Conservation (phyloP, 2,113 vertebrate species). For the Anas platyrhynchos region DNA sequence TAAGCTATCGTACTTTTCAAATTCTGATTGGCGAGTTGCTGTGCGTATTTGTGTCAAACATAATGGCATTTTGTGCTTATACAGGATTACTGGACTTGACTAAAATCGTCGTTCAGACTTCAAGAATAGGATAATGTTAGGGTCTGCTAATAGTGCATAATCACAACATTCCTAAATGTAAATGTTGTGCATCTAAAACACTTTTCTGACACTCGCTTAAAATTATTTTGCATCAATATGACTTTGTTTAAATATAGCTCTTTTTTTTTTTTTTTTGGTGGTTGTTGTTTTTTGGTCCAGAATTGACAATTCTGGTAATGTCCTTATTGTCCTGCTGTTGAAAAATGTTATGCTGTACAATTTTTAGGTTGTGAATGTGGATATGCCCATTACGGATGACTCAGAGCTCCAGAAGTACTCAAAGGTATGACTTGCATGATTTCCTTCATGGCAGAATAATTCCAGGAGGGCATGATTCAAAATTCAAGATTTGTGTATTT, state of each 20-base stretch:
- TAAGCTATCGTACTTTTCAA: neutral
- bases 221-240: constrained; percentile 26
- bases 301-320: neutral
- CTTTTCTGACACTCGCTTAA: constrained; percentile 28
- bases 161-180: neutral
- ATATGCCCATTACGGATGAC: constrained; percentile 89
- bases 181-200: constrained; percentile 4
- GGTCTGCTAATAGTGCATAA: constrained; percentile 44
- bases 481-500: neutral
- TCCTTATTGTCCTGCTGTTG: neutral
- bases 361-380: constrained; percentile 86
- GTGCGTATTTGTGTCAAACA: constrained; percentile 42
- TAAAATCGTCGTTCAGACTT: constrained; percentile 2
- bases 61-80: constrained; percentile 54
- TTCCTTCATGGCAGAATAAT: neutral
- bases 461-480: neutral
- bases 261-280: neutral
- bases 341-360: neutral
- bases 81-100: constrained; percentile 42
- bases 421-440: constrained; percentile 79
- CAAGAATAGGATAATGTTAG: neutral
- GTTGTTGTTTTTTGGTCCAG: neutral
- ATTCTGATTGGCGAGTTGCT: constrained; percentile 19
- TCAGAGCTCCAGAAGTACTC: constrained; percentile 92
- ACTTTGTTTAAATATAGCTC: neutral